phyloP scores from a whole-genome alignment of 2,113 vertebrate species.

The Limnothrissa miodon region DNA sequence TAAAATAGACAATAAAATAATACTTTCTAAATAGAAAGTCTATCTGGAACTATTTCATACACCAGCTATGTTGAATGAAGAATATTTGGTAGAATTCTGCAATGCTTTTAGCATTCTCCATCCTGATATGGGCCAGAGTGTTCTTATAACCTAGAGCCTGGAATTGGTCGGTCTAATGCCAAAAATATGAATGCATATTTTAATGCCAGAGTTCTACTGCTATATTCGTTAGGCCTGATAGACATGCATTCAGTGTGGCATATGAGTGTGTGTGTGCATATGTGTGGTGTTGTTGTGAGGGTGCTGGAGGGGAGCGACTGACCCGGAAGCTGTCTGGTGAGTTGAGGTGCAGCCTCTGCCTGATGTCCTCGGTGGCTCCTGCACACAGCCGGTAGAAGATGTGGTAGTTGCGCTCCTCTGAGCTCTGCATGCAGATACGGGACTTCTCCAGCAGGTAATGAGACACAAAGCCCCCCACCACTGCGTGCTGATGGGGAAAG shows the following conservation, averaged over 20 bases:
- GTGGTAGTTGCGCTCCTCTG: constrained; percentile 98
- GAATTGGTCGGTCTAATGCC: not conserved
- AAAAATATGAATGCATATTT: not conserved
- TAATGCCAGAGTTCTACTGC: not conserved
- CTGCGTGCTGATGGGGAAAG: constrained; percentile 76
- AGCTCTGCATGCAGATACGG: constrained; percentile 95
- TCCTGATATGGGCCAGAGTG: not conserved
- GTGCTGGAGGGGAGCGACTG: constrained; percentile 56
- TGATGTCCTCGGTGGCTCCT: constrained; percentile 92
- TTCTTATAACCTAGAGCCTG: not conserved
- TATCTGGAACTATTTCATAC: not conserved
- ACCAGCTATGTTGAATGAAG: not conserved
- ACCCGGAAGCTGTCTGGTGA: constrained; percentile 96
- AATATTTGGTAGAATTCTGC: not conserved
- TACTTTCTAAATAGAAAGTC: not conserved
- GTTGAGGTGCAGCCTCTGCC: constrained; percentile 86
- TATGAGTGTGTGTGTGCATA: constrained; percentile 1
- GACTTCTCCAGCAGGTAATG: constrained; percentile 98
- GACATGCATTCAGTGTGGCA: not conserved
- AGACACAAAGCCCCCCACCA: constrained; percentile 97
- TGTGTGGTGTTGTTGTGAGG: not conserved
- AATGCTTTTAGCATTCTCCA: not conserved
- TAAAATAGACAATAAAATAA: not conserved
- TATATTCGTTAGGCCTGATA: not conserved
- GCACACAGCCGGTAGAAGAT: constrained; percentile 98